Base-by-base conservation (phyloP, 2,888 invertebrate genomes). In the Sphinx pinastri region DNA sequence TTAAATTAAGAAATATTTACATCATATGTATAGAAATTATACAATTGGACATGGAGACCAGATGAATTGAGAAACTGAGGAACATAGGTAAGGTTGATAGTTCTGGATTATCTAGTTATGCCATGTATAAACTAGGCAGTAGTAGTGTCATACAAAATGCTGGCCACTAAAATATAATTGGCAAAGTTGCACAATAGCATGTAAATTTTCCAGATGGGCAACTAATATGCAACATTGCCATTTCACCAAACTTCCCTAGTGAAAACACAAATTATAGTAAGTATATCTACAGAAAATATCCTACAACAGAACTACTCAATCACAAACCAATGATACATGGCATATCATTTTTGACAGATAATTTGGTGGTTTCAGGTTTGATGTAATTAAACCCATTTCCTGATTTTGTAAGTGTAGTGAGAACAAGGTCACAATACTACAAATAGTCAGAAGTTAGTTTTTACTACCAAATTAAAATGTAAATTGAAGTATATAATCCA, bases 1-100 rank as follows among this genome's bases (percentile, higher is more conserved):
- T 69, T 69, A 63, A 69, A 63, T 60, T 55, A 82, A 78, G 79
- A 85, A 83, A 72, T 87, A 90, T 90, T 86, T 90, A 90, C 90
- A 91, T 84, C 77, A 83, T 82, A 80, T 47, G 71, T 76, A 77
- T 77, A 80, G 60, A 63, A 16, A 69, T 68, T 31, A 68, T 69
- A 69, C 52, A 63, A 63, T 63, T 47, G 63, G 76, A 81, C 74
- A 81, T 60, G 74, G 72, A 77, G 72, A 73, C 72, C 74, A 63
- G 71, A 71, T 68, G 72, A 71, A 75, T 72, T 70, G 69, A 67
- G 68, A 68, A 72, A 74, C 71, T 71, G 72, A 74, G 72, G 63
- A 68, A 71, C 63, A 63, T 19, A n/a, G n/a, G n/a, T n/a, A 63
- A 49, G 19, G 49, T 63, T 63, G 63, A 10, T 57, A 51, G 57